These are phyloP conservation scores for Pristionchus fissidentatus DNA, from an alignment of 2,888 invertebrate genomes.

Conservation along the genomic window DNA sequence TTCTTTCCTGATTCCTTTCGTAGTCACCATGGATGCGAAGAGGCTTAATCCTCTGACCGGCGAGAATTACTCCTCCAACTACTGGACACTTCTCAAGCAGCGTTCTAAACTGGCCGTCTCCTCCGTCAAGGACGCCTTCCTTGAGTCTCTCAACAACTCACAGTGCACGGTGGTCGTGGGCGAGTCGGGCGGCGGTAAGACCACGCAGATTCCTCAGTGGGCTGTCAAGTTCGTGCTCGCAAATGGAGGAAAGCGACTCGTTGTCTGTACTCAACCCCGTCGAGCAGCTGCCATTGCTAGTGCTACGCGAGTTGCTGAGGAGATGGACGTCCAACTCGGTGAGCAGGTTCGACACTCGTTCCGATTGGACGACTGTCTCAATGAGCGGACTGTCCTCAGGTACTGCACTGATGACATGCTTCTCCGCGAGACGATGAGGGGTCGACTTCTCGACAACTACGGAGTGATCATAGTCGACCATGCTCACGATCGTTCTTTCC, in stretches of 20 bases:
- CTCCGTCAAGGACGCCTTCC: neutral
- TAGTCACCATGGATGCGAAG: too few species aligned
- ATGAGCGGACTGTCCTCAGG: slow-evolving; percentile 74
- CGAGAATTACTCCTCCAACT: neutral
- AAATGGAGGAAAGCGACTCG: neutral
- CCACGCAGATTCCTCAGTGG: slow-evolving; percentile 21
- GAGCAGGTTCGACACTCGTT: neutral
- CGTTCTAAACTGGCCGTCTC: neutral
- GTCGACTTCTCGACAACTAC: neutral
- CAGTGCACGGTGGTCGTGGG: slow-evolving; percentile 81
- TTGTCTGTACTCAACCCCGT: neutral
- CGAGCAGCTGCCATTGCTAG: neutral
- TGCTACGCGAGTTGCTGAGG: neutral
- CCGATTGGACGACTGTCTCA: slow-evolving; percentile 86
- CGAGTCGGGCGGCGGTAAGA: neutral
- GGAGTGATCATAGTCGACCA: neutral
- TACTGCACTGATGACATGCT: neutral
- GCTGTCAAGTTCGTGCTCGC: slow-evolving; percentile 70
- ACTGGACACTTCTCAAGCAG: neutral
- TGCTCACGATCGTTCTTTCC: neutral
- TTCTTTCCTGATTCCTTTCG: too few species aligned
- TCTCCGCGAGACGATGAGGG: neutral
- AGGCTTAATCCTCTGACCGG: neutral
- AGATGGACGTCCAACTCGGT: neutral
- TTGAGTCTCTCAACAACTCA: neutral